Base-by-base conservation (phyloP, 1,140 invertebrate genomes). In the Atta texana region DNA sequence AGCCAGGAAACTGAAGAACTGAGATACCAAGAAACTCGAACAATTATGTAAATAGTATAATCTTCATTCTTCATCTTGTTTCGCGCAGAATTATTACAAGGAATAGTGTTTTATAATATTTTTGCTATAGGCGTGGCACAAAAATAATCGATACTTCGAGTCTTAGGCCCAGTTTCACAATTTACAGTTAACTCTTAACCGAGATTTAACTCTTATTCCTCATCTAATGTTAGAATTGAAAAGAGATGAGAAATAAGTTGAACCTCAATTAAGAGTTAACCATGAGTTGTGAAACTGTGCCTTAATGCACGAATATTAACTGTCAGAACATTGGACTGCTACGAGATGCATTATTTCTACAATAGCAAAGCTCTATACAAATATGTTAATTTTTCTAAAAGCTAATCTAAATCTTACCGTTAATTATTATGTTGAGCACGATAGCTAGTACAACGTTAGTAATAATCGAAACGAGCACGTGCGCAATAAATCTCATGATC, bases 381-480 rank as follows among this genome's bases (percentile, higher is more conserved):
- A 66, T 14, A 66, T 6, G 5, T 64, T 44, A 59, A 34, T 61
- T 61, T 61, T 61, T 63, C 3, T 49, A n/a, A 49, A 44, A 2
- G 10, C 0, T 31, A 78, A 78, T 66, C 75, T 49, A 64, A 77
- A 44, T 49, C 34, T 51, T 75, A n/a, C 12, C 2, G 1, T 57
- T 61, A 77, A 64, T 77, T 77, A 77, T 77, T 39, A 18, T n/a
- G 5, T n/a, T 16, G 24, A n/a, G 24, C 18, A 21, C 28, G 28
- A 63, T 39, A 76, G 31, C 16, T 44, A 24, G 14, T 4, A 5
- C 39, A 74, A 53, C 4, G 12, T 31, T 21, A 16, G 5, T n/a
- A 18, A 77, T 75, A 59, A 75, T 6, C 16, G n/a, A n/a, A 31
- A 55, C 51, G 18, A 74, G 16, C 21, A 8, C 6, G 21, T 61